phyloP scores from a whole-genome alignment of 2,888 invertebrate species.

The Scaptodrosophila latifasciaeformis region DNA sequence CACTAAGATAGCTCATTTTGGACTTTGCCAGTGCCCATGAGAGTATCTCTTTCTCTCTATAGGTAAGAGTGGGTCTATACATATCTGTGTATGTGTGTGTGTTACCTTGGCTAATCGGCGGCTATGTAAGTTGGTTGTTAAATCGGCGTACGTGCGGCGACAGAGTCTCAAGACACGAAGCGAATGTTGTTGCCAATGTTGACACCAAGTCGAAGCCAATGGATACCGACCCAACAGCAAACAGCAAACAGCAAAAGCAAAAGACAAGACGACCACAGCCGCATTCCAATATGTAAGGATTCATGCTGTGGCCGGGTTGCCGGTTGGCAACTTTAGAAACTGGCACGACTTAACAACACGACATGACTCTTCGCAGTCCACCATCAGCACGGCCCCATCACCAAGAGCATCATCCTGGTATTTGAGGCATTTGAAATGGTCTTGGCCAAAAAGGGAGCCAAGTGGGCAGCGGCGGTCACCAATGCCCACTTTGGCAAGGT shows the following conservation, averaged over 20 bases:
- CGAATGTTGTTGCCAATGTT: too few relatives aligned
- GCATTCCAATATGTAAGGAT: conserved; percentile 60
- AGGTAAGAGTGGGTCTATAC: not conserved
- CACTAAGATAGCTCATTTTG: conserved; percentile 63
- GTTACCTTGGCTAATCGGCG: conserved; percentile 65
- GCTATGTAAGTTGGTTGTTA: conserved; percentile 67
- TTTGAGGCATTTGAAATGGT: conserved; percentile 20
- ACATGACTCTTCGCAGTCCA: not conserved
- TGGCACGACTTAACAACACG: not conserved
- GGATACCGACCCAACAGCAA: conserved; percentile 31
- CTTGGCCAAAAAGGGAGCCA: conserved; percentile 27
- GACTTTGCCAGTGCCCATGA: conserved; percentile 32
- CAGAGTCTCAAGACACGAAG: conserved; percentile 43
- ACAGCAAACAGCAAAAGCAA: conserved; percentile 11
- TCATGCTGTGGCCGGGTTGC: conserved; percentile 28
- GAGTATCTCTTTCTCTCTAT: not conserved
- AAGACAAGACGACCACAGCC: conserved; percentile 20
- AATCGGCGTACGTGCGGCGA: conserved; percentile 64
- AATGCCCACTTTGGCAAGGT: too few relatives aligned
- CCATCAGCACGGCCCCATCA: not conserved
- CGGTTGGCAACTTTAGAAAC: conserved; percentile 11
- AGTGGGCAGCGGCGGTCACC: conserved; percentile 5
- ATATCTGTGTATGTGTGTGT: conserved; percentile 24
- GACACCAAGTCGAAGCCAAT: not conserved
- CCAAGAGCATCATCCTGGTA: not conserved